Base-by-base conservation (phyloP, 2,888 invertebrate species). In the Chouioia cunea region DNA sequence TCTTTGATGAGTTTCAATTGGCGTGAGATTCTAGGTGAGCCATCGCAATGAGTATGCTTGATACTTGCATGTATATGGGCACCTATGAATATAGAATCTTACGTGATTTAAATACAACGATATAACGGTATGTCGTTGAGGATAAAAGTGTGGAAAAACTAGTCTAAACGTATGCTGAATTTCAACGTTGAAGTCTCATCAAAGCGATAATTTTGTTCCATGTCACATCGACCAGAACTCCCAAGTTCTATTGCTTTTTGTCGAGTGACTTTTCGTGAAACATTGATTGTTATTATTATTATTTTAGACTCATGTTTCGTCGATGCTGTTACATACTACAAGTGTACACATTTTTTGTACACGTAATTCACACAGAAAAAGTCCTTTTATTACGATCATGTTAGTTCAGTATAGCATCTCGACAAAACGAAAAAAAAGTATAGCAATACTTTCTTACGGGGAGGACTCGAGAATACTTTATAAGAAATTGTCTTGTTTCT, bases 371-470 rank as follows among this genome's bases (percentile, higher is more conserved):
- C 53, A 2, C 47, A 12, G 20, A 36, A 44, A 50, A 62, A 23
- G 20, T 53, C 58, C 50, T 65, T 59, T 70, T 70, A 52, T 70
- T 27, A 69, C 48, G 27, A 53, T 36, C 18, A 23, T 54, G 20
- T 56, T 66, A 56, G 8, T 4, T 12, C 10, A 36, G 4, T 14
- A n/a, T n/a, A 20, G 62, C 23, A 62, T 65, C n/a, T n/a, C 53
- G 59, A 20, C 48, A 20, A 56, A 47, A 50, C 52, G 50, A 48
- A 20, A 60, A 16, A 46, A 27, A n/a, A 27, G n/a, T n/a, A n/a
- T n/a, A 2, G 4, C 12, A 36, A 48, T 27, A 8, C 48, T 44
- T 58, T 48, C 10, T 48, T 27, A 15, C 20, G 50, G 71, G 59
- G 67, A 65, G 67, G 67, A 44, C 59, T 20, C 10, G 18, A 58